These are phyloP conservation scores for Clostera curtula DNA, from an alignment of 2,888 invertebrate species.

Conservation along the genomic window DNA sequence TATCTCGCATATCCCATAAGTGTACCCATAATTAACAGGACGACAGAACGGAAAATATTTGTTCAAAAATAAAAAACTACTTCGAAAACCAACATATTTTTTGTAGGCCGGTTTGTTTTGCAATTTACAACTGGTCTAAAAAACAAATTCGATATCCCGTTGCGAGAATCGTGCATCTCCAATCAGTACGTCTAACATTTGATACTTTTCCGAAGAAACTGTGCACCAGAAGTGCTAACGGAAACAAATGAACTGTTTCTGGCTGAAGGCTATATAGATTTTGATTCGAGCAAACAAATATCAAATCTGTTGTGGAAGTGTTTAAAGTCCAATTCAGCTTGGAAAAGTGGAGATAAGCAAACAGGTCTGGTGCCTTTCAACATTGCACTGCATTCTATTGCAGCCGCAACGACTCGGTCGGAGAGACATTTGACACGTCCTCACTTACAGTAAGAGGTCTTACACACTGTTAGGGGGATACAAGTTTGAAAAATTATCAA, in stretches of 20 bases:
- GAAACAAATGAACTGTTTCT: conserved; percentile 67
- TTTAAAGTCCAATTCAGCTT: conserved; percentile 32
- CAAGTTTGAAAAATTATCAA: too few relatives aligned
- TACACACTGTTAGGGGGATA: too few relatives aligned
- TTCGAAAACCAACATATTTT: conserved; percentile 20
- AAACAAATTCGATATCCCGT: conserved; percentile 21
- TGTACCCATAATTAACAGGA: conserved; percentile 40
- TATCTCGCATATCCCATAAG: too few relatives aligned
- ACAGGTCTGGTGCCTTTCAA: conserved; percentile 61
- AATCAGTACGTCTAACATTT: conserved; percentile 56
- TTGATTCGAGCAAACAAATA: conserved; percentile 16
- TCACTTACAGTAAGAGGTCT: conserved; percentile 53
- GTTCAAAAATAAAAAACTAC: conserved; percentile 24
- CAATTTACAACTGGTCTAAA: conserved; percentile 29
- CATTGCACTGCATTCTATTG: conserved; percentile 60
- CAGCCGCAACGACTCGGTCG: conserved; percentile 53
- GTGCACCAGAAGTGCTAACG: conserved; percentile 58
- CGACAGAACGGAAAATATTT: conserved; percentile 35
- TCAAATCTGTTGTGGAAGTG: conserved; percentile 16
- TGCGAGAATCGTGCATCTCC: conserved; percentile 48
- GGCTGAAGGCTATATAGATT: conserved; percentile 50
- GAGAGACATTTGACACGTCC: conserved; percentile 68
- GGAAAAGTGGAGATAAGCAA: conserved; percentile 38
- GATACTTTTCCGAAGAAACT: conserved; percentile 56
- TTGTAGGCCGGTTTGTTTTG: conserved; percentile 29